Evolutionary conservation across 2,113 vertebrate species (phyloP), one percentile per base, ranked within the genome.

Genomic region (Equus quagga): DNA sequence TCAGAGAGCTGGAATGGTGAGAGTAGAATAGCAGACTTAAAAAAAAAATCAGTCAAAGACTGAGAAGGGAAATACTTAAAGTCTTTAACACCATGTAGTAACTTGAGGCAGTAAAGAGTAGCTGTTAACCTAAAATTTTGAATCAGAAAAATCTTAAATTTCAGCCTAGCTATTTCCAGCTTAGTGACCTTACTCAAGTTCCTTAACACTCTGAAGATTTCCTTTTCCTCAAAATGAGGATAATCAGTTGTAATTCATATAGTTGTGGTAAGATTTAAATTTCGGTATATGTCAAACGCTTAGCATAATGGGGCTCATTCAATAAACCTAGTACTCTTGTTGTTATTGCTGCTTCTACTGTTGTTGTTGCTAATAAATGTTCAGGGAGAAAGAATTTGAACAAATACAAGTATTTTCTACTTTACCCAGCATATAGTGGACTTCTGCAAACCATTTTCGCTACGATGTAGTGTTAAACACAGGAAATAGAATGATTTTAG

Each of bases 331-430:
- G 46, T 19, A 46, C 11, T 31, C 19, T 11, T 58, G 3, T 17
- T 51, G 3, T n/a, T 69, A n/a, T 10, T 78, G 9, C 46, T 58
- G 17, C n/a, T 44, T 72, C 44, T 21, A 54, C 33, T 69, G 12
- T 13, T 67, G 14, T 73, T 60, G 46, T 36, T 85, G 49, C 64
- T 44, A 62, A 91, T 88, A 84, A 73, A 67, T 15, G 26, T 36
- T 94, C 49, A 94, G 33, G 49, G 56, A 89, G 51, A 96, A 41
- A 65, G 10, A 56, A 92, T 78, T 58, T 79, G 54, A 87, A 94
- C 1, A 79, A 73, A 91, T 56, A 8, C 1, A 79, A 84, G 54
- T 73, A 69, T 65, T 49, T 76, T 58, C 51, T 92, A 78, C 33
- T 79, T 87, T 86, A 65, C 24, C 26, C 17, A n/a, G 26, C 15